phyloP scores from a whole-genome alignment of 2,888 invertebrate genomes.

The Leptinotarsa rubiginosa region DNA sequence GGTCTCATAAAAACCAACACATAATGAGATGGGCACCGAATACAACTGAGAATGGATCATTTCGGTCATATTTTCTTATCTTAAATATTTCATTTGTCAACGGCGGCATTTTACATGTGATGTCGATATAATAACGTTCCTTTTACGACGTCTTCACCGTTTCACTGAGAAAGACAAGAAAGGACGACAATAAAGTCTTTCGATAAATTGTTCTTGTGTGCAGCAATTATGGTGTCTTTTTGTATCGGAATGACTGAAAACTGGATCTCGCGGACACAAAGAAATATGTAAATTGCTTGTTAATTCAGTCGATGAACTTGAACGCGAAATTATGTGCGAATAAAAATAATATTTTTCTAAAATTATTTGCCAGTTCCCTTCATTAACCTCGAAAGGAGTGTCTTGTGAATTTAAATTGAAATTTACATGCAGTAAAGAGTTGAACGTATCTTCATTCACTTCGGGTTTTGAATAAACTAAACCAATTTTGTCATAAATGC shows the following conservation, averaged over 20 bases:
- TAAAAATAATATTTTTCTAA: conserved; percentile 31
- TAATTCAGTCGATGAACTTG: conserved; percentile 28
- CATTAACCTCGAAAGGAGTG: not conserved
- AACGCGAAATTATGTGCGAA: conserved; percentile 27
- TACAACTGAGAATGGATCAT: conserved; percentile 35
- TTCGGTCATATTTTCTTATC: conserved; percentile 40
- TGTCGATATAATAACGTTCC: conserved; percentile 44
- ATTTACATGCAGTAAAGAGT: not conserved
- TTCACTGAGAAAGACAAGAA: conserved; percentile 29
- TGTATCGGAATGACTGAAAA: conserved; percentile 24
- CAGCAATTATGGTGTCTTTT: conserved; percentile 6
- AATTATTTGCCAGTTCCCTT: conserved; percentile 17
- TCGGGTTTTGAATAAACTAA: not conserved
- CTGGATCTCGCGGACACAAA: conserved; percentile 34
- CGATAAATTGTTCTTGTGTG: conserved; percentile 34
- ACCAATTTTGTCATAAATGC: not conserved
- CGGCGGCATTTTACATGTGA: conserved; percentile 42
- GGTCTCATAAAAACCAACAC: conserved; percentile 32
- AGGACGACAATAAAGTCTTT: conserved; percentile 36
- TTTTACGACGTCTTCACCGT: conserved; percentile 44
- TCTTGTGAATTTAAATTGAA: not conserved
- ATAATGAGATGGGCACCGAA: conserved; percentile 32
- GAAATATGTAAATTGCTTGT: conserved; percentile 36
- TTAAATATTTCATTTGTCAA: conserved; percentile 47
- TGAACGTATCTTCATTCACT: not conserved